Base-by-base conservation (phyloP, 2,797 vertebrate genomes). In the Caiman crocodilus region DNA sequence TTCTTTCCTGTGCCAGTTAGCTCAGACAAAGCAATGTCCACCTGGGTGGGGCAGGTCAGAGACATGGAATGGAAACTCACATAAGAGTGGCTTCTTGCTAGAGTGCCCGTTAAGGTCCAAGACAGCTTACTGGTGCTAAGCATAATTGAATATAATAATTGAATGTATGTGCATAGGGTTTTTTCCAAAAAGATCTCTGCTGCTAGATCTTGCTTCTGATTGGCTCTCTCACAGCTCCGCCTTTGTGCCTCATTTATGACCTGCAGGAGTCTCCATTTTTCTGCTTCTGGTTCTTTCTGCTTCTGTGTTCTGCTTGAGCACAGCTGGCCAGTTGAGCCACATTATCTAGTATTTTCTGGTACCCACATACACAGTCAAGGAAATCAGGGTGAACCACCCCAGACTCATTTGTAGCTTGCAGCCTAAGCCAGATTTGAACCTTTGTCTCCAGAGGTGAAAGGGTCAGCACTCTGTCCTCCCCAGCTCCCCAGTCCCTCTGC, bases 241-340 rank as follows among this genome's bases (percentile, higher is more conserved):
- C 69, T 32, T 79, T 76, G 26, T 0, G 0, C 35, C 23, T 59
- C 0, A n/a, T 82, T 89, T 26, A 59, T 75, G 23, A n/a, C 6
- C n/a, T 50, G 60, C 17, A 4, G 75, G 67, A 14, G 69, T 18
- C 67, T 1, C 0, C 75, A 42, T 58, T 0, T 0, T 5, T 0
- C 0, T 26, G 14, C 85, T 63, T 59, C 58, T 65, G 28, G 17
- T 35, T 18, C 4, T 55, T n/a, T n/a, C n/a, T n/a, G n/a, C n/a
- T n/a, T n/a, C n/a, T n/a, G n/a, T n/a, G n/a, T n/a, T n/a, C n/a
- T 0, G 1, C 75, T 58, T 60, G 78, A 23, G 14, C n/a, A 14
- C 4, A 11, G 26, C 60, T 77, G 20, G 65, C 42, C 63, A 8
- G 75, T 18, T 0, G 0, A 20, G 28, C 2, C 26, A 71, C 56